Percentiles rank a stretch among this genome's conserved stretches.
phyloP scores from a whole-genome alignment of 2,888 invertebrate species.

The Chrysolina americana region DNA sequence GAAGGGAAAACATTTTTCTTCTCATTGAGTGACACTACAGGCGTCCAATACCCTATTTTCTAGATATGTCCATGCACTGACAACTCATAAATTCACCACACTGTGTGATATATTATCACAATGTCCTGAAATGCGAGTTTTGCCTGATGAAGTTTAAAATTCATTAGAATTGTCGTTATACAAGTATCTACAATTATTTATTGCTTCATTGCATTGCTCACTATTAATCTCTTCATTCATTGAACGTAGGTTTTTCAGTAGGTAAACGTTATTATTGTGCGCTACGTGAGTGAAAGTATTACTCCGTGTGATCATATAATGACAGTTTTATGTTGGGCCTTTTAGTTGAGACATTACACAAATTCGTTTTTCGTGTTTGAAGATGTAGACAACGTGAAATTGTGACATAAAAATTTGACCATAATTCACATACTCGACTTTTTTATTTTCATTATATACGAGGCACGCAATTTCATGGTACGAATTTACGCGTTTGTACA shows the following conservation, averaged over 20 bases:
- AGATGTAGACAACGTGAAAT: constrained; percentile 5
- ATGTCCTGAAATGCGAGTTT: background rate
- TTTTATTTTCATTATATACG: background rate
- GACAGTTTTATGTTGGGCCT: too few species aligned
- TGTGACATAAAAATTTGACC: background rate
- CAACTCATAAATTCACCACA: too few species aligned
- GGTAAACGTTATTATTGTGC: background rate
- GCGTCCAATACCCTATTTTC: too few species aligned
- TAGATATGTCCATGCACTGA: too few species aligned
- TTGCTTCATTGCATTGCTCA: constrained; percentile 1
- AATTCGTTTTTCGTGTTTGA: background rate
- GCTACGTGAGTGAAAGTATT: constrained; percentile 4
- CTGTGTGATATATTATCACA: background rate
- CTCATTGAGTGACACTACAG: too few species aligned
- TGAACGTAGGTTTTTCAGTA: background rate
- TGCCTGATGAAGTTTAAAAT: too few species aligned
- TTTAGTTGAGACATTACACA: background rate
- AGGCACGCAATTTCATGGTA: background rate
- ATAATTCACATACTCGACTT: background rate
- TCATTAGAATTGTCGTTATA: background rate
- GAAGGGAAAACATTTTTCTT: too few species aligned
- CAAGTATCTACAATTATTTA: background rate
- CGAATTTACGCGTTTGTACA: constrained; percentile 1
- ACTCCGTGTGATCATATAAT: too few species aligned
- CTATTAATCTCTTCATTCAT: background rate